A percentile compares a stretch with the other conserved stretches of the same genome.
Evolutionary conservation across 2,888 invertebrate species (phyloP).

Genomic region (Polietes domitor): DNA sequence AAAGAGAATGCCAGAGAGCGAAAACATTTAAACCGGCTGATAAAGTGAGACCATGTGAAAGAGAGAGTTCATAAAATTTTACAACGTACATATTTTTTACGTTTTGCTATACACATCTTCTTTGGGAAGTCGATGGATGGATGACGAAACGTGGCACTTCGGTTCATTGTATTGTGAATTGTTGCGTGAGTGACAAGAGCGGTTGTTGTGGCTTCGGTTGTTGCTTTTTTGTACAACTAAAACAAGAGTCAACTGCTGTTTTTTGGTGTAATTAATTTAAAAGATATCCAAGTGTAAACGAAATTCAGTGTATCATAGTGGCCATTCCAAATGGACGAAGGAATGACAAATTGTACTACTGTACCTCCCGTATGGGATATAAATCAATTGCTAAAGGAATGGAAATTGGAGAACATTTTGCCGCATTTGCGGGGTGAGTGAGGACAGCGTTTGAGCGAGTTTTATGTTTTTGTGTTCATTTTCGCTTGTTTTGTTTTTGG

Average conservation of each 20-base stretch:
- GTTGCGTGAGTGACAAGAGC: too few relatives aligned
- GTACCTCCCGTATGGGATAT: background rate
- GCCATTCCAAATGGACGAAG: background rate
- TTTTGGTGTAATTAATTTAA: too few relatives aligned
- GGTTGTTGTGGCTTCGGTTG: too few relatives aligned
- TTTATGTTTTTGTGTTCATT: background rate
- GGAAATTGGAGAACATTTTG: slow-evolving; percentile 57
- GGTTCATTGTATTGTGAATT: too few relatives aligned
- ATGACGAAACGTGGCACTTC: too few relatives aligned
- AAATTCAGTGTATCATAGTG: background rate
- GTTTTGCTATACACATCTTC: background rate
- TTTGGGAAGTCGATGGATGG: too few relatives aligned
- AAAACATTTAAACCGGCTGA: background rate
- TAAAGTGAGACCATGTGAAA: background rate
- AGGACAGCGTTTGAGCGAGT: background rate
- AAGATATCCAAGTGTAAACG: too few relatives aligned
- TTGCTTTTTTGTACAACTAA: too few relatives aligned
- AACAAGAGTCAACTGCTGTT: too few relatives aligned
- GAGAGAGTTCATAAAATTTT: slow-evolving; percentile 1
- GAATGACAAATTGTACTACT: background rate
- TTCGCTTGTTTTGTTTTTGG: background rate
- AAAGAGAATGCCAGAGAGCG: background rate
- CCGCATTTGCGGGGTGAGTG: slow-evolving; percentile 54
- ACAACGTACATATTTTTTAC: background rate
- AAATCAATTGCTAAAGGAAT: slow-evolving; percentile 42